Evolutionary conservation across 2,888 invertebrate species (phyloP), one percentile per base, ranked within the genome.

Genomic region (Antheraea yamamai): DNA sequence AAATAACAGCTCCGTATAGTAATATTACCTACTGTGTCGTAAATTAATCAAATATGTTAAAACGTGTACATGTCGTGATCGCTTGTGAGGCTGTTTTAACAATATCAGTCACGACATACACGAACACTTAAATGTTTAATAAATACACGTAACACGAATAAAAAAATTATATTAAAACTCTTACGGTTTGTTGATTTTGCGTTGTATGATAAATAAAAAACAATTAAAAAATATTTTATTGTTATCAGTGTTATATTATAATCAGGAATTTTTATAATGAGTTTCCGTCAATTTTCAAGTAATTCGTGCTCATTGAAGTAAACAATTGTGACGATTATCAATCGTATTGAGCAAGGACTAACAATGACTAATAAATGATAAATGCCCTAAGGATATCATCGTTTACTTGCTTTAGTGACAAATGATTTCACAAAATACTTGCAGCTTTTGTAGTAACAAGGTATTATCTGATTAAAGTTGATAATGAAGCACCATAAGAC

Each of bases 31-130:
- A 30, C 64, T 66, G 30, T 66, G 26, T 66, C 30, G 64, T 66
- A 66, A 18, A 70, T 35, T 70, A 70, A 70, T 70, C 70, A 70
- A 26, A 70, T 70, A 70, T 70, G 35, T 35, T 70, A 70, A 70
- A 70, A 39, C 70, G 70, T 70, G 18, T 47, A 14, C 4, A 7
- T 70, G 39, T 70, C 35, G 70, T 70, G 70, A 70, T 39, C 18
- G 70, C n/a, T 39, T 70, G 16, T 70, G 70, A 70, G 70, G 39
- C 39, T 70, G 20, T 10, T 39, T 70, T 70, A 35, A 70, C 70
- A n/a, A 70, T 39, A 20, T 35, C 70, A 39, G 70, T 70, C 70
- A 70, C 70, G 70, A 70, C n/a, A 70, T 6, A 70, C 70, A 70
- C 20, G 39, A 70, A 70, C 7, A 39, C 23, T 70, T 10, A 39